These are phyloP conservation scores for Heteromyza rotundicornis DNA, from an alignment of 2,888 invertebrate genomes.

Conservation along the genomic window DNA sequence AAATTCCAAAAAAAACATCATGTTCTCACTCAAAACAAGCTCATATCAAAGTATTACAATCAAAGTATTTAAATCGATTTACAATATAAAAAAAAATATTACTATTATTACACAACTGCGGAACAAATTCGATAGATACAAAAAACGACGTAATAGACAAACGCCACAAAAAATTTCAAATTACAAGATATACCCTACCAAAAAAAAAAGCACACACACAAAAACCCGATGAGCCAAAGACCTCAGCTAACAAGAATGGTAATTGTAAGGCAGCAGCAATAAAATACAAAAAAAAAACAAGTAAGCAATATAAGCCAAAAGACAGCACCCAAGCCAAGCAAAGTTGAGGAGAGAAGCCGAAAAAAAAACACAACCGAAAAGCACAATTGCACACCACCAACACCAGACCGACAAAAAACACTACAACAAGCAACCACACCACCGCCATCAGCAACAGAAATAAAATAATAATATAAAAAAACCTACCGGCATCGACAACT, in stretches of 20 bases:
- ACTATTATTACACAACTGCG: no score
- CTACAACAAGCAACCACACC: constrained; percentile 18
- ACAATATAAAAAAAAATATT: no score
- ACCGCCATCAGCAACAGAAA: constrained; percentile 44
- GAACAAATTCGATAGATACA: no score
- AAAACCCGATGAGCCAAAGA: background rate
- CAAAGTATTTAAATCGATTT: no score
- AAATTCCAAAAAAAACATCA: no score
- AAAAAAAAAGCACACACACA: no score
- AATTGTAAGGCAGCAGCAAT: background rate
- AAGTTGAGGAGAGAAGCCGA: no score
- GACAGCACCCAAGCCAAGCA: background rate
- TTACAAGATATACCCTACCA: no score
- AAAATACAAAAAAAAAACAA: constrained; percentile 35
- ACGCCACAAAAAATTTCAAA: background rate
- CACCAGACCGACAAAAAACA: constrained; percentile 9
- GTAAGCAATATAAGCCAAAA: background rate
- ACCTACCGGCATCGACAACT: background rate
- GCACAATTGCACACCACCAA: background rate
- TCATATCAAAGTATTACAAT: no score
- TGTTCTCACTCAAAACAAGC: no score
- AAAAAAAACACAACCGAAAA: no score
- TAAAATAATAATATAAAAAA: background rate
- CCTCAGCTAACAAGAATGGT: background rate
- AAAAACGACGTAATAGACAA: background rate